Base-by-base conservation (phyloP, 2,797 vertebrate genomes). In the Alcedo quadribrachys region DNA sequence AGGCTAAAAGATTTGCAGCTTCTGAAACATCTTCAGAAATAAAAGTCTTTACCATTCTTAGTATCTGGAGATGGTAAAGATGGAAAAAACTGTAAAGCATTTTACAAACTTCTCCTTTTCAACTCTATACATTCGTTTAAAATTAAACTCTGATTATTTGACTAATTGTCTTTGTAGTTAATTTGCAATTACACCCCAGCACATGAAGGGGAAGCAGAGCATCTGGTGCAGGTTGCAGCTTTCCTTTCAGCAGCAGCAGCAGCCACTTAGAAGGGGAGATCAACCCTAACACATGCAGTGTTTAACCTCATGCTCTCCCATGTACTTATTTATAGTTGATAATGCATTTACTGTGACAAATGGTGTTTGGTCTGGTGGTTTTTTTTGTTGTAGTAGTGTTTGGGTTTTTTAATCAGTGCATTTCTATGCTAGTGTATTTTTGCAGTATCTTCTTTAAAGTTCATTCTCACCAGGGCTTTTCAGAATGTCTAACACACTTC, bases 401-500 rank as follows among this genome's bases (percentile, higher is more conserved):
- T 27, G 25, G 48, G 51, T 35, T 40, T 35, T 21, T 32, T 75
- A 83, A 81, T 32, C 11, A 51, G 32, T 45, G 20, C 21, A 55
- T 43, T 54, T 65, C 61, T 4, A 46, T 5, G 20, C 30, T 60
- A 73, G 27, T 6, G 1, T 33, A 37, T 43, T 79, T 81, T 35
- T 30, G 16, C 60, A 85, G 1, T 45, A 9, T 54, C 12, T 24
- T 84, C 87, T 82, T 37, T 30, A 20, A 62, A 45, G 27, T 32
- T 68, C 15, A 58, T 78, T 62, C 98, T 98, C 76, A 99, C 99
- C 99, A 68, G 99, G 98, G 55, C 95, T 97, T 96, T 98, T 99
- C 37, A 99, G 98, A 96, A 99, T 93, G 96, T 99, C 99, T 90
- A 99, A 96, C 81, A 99, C 99, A 76, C 99, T 99, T 97, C 99